Base-by-base conservation (phyloP, 2,113 vertebrate genomes). In the Piprites chloris region DNA sequence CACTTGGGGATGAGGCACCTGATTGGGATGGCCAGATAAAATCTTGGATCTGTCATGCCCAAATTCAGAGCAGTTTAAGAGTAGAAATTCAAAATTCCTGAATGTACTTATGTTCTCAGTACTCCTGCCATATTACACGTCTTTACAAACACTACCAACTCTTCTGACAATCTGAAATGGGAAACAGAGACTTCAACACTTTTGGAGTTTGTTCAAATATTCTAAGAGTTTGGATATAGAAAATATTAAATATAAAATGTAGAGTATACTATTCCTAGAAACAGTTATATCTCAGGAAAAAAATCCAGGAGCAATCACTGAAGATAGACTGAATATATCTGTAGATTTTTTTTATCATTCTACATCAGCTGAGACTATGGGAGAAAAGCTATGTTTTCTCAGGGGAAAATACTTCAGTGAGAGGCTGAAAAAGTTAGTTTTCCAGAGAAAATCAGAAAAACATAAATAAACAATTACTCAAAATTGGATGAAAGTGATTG, bases 391-490 rank as follows among this genome's bases (percentile, higher is more conserved):
- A 20, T 24, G 16, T 23, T 68, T 75, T 92, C 62, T 72, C 37
- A n/a, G 63, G 52, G 30, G 35, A 81, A 91, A 94, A 85, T 26
- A 69, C 5, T 67, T 75, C 30, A 56, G 12, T 14, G 14, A 71
- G 83, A 77, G 2, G 24, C 68, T 81, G 37, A 44, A 86, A 85
- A 91, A 77, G 44, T 85, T 83, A 9, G 16, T 53, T 94, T 91
- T 59, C 59, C 39, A 66, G 41, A 85, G 62, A 26, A 92, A 95
- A 93, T 77, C 73, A 82, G 41, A 72, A 90, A 83, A 76, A 76
- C 5, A 72, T n/a, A 92, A 88, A 89, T 87, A 90, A 96, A 85
- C 14, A 84, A 59, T 71, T 89, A 90, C 89, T 95, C 84, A 87
- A 75, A 95, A 87, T 19, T 32, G 46, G 16, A 39, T 82, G 44